Conservation (phyloP, 1,140 invertebrate species). For the Psilanteris sp. region DNA sequence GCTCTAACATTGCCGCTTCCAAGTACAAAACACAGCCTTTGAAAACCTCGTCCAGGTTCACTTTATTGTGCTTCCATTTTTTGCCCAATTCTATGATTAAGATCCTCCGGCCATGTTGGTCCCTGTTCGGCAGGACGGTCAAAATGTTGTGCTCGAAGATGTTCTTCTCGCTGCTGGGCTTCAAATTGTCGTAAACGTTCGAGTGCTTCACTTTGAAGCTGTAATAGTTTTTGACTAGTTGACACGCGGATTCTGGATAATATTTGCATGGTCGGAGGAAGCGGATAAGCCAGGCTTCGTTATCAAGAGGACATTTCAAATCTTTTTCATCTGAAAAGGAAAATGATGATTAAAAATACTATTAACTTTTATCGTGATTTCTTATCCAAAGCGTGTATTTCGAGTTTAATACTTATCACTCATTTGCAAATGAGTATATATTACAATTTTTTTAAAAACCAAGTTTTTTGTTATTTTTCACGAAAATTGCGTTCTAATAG, state of each 20-base stretch:
- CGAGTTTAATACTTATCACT: too few relatives aligned
- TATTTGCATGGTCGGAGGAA: constrained; percentile 90
- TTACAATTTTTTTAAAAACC: too few relatives aligned
- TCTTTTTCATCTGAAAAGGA: constrained; percentile 85
- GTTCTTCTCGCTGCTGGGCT: constrained; percentile 86
- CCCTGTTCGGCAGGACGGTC: constrained; percentile 86
- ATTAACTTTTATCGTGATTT: too few relatives aligned
- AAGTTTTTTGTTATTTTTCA: too few relatives aligned
- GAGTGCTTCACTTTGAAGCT: constrained; percentile 88
- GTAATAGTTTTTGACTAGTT: constrained; percentile 89
- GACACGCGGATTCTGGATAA: constrained; percentile 87
- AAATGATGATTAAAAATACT: too few relatives aligned
- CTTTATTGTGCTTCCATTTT: constrained; percentile 91
- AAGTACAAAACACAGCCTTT: constrained; percentile 89
- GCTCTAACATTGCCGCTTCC: constrained; percentile 89
- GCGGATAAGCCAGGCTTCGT: constrained; percentile 86
- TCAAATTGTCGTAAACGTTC: constrained; percentile 85
- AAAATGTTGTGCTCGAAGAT: constrained; percentile 89
- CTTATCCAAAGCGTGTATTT: too few relatives aligned
- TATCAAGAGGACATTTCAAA: constrained; percentile 84
- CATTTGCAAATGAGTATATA: too few relatives aligned
- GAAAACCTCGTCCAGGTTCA: constrained; percentile 88
- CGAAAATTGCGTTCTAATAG: too few relatives aligned
- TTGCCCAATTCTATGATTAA: constrained; percentile 89
- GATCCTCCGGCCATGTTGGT: constrained; percentile 86